A percentile compares a stretch with the other conserved stretches of the same genome.
These are phyloP conservation scores for Lepus timidus DNA, from an alignment of 2,113 vertebrate species.

Conservation along the genomic window DNA sequence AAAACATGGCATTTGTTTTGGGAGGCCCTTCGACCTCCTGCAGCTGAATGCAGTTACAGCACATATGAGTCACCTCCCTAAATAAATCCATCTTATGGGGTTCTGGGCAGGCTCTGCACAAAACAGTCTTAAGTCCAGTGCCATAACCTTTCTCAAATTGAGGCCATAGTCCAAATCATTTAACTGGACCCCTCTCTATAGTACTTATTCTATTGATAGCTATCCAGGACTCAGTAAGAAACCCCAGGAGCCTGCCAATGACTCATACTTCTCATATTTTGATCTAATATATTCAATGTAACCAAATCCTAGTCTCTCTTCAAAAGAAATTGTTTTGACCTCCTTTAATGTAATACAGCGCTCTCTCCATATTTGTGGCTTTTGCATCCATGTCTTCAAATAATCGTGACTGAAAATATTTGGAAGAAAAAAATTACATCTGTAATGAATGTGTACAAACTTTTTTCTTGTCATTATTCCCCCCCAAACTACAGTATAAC, in stretches of 20 bases:
- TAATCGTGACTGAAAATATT: too few relatives aligned
- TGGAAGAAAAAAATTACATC: too few relatives aligned
- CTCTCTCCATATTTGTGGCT: too few relatives aligned
- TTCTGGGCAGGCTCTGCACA: too few relatives aligned
- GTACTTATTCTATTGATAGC: not conserved
- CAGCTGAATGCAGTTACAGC: constrained; percentile 17
- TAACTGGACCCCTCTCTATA: not conserved
- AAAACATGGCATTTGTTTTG: constrained; percentile 53
- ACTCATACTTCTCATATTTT: constrained; percentile 3
- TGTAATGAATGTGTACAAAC: too few relatives aligned
- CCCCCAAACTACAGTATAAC: too few relatives aligned
- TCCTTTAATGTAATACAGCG: not conserved
- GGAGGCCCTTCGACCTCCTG: constrained; percentile 18
- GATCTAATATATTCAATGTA: not conserved
- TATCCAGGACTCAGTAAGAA: not conserved
- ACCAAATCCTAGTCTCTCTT: constrained; percentile 34
- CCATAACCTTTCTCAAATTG: not conserved
- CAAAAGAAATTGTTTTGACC: constrained; percentile 20
- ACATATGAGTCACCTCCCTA: too few relatives aligned
- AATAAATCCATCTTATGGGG: too few relatives aligned
- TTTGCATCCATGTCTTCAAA: too few relatives aligned
- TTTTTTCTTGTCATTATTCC: too few relatives aligned
- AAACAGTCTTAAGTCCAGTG: too few relatives aligned
- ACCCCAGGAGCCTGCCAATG: not conserved
- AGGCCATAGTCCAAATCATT: constrained; percentile 35